Evolutionary conservation across 2,113 vertebrate genomes (phyloP), one percentile per base, ranked within the genome.

Genomic region (Chelonoidis abingdonii): DNA sequence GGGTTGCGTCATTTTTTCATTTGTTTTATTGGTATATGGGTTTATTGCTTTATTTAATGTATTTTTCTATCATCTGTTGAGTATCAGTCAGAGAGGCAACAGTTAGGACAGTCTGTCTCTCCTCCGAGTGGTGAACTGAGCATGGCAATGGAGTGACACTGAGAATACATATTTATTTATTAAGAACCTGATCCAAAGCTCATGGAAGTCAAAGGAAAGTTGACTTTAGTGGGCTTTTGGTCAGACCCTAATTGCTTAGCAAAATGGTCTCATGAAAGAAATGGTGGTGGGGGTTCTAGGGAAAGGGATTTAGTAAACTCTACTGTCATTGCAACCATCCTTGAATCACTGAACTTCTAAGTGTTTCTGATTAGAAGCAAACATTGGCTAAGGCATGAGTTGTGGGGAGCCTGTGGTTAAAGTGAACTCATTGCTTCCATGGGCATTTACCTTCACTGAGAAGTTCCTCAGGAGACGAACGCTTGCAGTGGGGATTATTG

Each of bases 11-110:
- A 44, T 0, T 1, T 25, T 87, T 35, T 80, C 24, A 19, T 93
- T 91, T 78, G 22, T 47, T 90, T 96, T 94, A 91, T 91, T 97
- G 93, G 83, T 78, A 25, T 91, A 38, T 86, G 89, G 89, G 84
- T 90, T 95, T 53, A 92, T 96, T 81, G 81, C 35, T 95, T 93
- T 87, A 88, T 93, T 97, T 96, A 94, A 95, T 96, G 96, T 96
- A 83, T 90, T 83, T 83, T 96, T 95, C 50, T 13, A 88, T 79
- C 84, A 52, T 72, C n/a, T 79, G n/a, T 59, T 94, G 35, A 81
- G 84, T 84, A 80, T 92, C 79, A 93, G 65, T 91, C 82, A 93
- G 90, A 91, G 81, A 87, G 82, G 49, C 52, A 49, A 24, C 29
- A 96, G 83, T 87, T 91, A 75, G 44, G 12, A 72, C 22, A 72